Percentiles rank a stretch among this genome's conserved stretches.
Evolutionary conservation across 1,140 invertebrate genomes (phyloP).

Genomic region (Atta cephalotes): DNA sequence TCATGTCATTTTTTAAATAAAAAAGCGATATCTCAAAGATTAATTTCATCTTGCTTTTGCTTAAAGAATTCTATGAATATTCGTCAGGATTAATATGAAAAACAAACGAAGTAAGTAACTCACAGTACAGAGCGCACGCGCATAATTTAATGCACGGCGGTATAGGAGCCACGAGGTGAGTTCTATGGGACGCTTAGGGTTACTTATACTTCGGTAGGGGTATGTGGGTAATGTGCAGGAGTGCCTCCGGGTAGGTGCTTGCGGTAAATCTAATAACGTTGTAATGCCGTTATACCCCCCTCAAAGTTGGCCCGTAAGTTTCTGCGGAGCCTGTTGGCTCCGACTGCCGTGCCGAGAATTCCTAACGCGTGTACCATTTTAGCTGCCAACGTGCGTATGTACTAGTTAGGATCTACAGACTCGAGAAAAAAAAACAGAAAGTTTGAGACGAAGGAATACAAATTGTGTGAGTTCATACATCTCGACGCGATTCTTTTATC

Average conservation of each 20-base stretch:
- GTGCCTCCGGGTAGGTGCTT: constrained; percentile 84
- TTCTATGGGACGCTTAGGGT: constrained; percentile 80
- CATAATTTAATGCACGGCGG: constrained; percentile 74
- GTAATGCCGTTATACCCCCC: constrained; percentile 84
- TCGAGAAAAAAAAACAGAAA: constrained; percentile 8
- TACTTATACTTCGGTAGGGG: constrained; percentile 80
- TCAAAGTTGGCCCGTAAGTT: constrained; percentile 80
- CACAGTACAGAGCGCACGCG: constrained; percentile 57
- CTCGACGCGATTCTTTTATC: neutral
- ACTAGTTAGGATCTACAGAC: constrained; percentile 43
- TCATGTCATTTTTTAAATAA: too few relatives aligned
- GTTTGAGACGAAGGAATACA: neutral
- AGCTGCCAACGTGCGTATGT: constrained; percentile 55
- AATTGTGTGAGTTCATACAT: neutral
- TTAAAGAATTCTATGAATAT: neutral
- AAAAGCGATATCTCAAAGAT: too few relatives aligned
- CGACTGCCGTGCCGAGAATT: constrained; percentile 79
- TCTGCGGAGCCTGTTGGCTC: constrained; percentile 72
- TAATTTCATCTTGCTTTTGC: neutral
- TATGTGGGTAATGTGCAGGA: constrained; percentile 81
- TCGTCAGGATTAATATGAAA: constrained; percentile 12
- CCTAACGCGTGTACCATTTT: constrained; percentile 78
- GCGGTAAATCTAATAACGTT: constrained; percentile 87
- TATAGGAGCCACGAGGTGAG: constrained; percentile 54
- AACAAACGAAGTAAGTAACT: constrained; percentile 35